Percentiles rank a stretch among this genome's conserved stretches.
Conservation (phyloP, 2,888 invertebrate genomes). For the Strigamia maritima region DNA sequence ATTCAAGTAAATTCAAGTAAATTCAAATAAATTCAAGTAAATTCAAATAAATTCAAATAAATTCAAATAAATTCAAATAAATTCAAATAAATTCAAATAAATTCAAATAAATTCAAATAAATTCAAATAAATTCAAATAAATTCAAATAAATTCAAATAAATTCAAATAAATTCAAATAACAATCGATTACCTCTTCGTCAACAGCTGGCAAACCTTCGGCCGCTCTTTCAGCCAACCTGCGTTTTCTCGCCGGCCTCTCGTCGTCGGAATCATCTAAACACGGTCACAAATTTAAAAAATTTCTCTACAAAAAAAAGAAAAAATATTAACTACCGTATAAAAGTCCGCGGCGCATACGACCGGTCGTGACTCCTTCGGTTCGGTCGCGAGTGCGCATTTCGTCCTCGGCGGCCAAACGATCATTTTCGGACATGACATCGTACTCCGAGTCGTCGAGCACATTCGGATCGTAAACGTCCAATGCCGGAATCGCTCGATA, state of each 20-base stretch:
- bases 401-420: constrained; percentile 84
- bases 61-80: no score
- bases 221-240: constrained; percentile 81
- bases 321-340: no score
- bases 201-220: constrained; percentile 69
- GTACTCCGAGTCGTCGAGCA: constrained; percentile 77
- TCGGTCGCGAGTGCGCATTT: constrained; percentile 78
- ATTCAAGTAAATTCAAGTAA: background rate
- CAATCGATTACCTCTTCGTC: constrained; percentile 62
- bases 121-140: background rate
- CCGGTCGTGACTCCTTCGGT: constrained; percentile 66
- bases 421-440: constrained; percentile 82
- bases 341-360: constrained; percentile 70
- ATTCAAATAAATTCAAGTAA: constrained; percentile 34
- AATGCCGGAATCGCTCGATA: constrained; percentile 94
- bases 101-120: constrained; percentile 38
- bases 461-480: constrained; percentile 84
- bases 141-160: constrained; percentile 35
- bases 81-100: constrained; percentile 34
- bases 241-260: constrained; percentile 66
- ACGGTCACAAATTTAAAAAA: no score
- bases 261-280: constrained; percentile 72
- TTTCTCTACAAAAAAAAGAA: background rate
- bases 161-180: background rate
- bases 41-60: constrained; percentile 35